These are phyloP conservation scores for Microctonus hyperodae DNA, from an alignment of 2,888 invertebrate species.

Conservation along the genomic window DNA sequence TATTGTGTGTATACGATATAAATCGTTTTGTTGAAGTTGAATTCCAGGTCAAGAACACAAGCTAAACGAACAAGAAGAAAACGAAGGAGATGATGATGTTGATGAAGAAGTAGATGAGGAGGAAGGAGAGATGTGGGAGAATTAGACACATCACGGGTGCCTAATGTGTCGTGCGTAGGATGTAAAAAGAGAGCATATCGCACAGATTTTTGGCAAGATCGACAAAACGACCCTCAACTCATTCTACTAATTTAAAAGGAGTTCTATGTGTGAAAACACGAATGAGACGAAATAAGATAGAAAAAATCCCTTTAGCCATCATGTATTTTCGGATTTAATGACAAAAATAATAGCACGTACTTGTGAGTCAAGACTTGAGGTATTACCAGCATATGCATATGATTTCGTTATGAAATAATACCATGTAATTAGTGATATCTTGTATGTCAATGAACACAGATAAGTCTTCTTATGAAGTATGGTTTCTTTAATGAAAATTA, in stretches of 20 bases:
- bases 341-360: slow-evolving; percentile 57
- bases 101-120: not conserved
- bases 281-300: not conserved
- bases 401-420: not conserved
- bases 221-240: not conserved
- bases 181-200: slow-evolving; percentile 25
- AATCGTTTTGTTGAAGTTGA: slow-evolving; percentile 16
- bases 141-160: slow-evolving; percentile 3
- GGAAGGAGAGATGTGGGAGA: not conserved
- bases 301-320: slow-evolving; percentile 51
- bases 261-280: not conserved
- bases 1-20: slow-evolving; percentile 3
- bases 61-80: not conserved
- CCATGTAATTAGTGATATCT: slow-evolving; percentile 2
- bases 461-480: not conserved
- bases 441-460: not conserved
- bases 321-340: slow-evolving; percentile 61
- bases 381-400: slow-evolving; percentile 29
- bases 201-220: slow-evolving; percentile 25
- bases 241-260: slow-evolving; percentile 8
- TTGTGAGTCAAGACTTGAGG: slow-evolving; percentile 51
- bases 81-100: not conserved
- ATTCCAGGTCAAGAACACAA: slow-evolving; percentile 28
- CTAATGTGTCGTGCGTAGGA: slow-evolving; percentile 20
- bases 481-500: not conserved